phyloP scores from a whole-genome alignment of 2,113 vertebrate genomes.

The Acrocephalus arundinaceus region DNA sequence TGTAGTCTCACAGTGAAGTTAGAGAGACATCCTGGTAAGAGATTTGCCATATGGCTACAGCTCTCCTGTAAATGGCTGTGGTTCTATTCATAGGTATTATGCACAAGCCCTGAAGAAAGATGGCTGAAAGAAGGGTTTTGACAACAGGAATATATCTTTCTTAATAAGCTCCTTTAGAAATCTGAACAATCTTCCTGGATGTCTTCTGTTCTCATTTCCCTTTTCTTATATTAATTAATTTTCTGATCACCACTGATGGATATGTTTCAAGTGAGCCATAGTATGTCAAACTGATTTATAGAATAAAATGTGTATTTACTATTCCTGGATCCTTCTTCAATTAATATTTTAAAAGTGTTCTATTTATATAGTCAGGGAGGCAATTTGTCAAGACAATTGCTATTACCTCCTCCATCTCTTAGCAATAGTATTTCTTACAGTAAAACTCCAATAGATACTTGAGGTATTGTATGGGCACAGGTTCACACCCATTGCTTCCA shows the following conservation, averaged over 20 bases:
- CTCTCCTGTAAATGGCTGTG: not conserved
- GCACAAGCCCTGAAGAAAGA: not conserved
- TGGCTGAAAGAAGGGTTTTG: conserved; percentile 1
- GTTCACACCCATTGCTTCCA: not conserved
- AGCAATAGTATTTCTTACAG: not conserved
- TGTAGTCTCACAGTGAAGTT: not conserved
- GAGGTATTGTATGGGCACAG: not conserved
- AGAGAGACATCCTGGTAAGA: not conserved
- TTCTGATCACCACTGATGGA: conserved; percentile 28
- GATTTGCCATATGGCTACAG: not conserved
- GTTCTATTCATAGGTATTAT: not conserved
- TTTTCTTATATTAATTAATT: conserved; percentile 52
- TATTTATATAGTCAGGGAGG: conserved; percentile 38
- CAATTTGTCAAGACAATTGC: conserved; percentile 23
- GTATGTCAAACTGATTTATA: conserved; percentile 61
- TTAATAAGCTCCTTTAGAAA: conserved; percentile 43
- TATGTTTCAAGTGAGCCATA: conserved; percentile 49
- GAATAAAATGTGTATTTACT: conserved; percentile 55
- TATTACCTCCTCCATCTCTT: not conserved
- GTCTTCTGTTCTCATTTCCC: conserved; percentile 19
- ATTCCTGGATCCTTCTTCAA: conserved; percentile 48
- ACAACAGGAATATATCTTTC: conserved; percentile 28
- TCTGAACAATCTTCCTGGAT: conserved; percentile 8
- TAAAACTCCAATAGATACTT: not conserved
- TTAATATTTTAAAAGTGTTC: conserved; percentile 57